Evolutionary conservation across 2,113 vertebrate genomes (phyloP).

Genomic region (Porphyrio hochstetteri): DNA sequence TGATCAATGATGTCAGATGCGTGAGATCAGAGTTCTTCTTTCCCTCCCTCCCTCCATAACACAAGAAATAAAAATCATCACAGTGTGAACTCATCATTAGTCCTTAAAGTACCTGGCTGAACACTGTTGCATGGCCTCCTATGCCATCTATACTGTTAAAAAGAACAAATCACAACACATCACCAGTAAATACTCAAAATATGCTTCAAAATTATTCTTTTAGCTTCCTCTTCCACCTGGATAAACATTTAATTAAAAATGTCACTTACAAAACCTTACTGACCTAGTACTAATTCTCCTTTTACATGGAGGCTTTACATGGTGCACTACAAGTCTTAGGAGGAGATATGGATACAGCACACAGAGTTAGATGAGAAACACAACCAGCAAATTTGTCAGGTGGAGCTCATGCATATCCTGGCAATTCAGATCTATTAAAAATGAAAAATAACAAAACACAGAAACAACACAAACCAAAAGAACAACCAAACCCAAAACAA

Average conservation of each 20-base stretch:
- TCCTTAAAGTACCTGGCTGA: not conserved
- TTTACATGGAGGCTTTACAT: not conserved
- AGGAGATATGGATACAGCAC: not conserved
- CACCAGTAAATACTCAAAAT: not conserved
- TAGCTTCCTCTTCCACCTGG: not conserved
- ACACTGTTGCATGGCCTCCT: not conserved
- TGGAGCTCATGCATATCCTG: not conserved
- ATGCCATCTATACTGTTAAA: not conserved
- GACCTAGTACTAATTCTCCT: not conserved
- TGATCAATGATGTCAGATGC: not conserved
- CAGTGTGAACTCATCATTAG: not conserved
- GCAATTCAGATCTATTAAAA: not conserved
- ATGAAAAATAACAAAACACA: not conserved
- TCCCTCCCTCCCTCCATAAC: not conserved
- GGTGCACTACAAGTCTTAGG: not conserved
- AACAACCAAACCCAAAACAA: not conserved
- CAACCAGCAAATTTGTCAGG: not conserved
- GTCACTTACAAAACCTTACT: not conserved
- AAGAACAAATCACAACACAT: not conserved
- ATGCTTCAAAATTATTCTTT: not conserved
- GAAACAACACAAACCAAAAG: not conserved
- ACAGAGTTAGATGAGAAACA: not conserved
- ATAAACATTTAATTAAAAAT: not conserved
- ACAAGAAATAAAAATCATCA: slow-evolving; percentile 5
- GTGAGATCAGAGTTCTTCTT: not conserved